Percentiles rank a stretch among this genome's conserved stretches.
These are phyloP conservation scores for Chloroceryle inda DNA, from an alignment of 2,797 vertebrate genomes.

Conservation along the genomic window DNA sequence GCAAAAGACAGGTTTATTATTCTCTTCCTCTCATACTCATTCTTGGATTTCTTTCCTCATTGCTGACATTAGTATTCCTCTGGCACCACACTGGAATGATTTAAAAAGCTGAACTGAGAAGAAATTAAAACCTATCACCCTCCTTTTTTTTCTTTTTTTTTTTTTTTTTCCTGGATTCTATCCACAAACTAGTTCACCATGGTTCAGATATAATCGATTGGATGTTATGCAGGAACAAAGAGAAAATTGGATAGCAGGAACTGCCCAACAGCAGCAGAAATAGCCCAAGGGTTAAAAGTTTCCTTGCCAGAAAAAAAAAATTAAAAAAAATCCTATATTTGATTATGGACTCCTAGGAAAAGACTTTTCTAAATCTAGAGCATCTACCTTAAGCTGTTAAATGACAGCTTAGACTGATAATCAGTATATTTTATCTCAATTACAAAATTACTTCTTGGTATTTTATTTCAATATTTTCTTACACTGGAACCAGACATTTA, in stretches of 20 bases:
- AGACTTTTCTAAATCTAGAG: neutral
- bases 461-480: neutral
- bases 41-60: neutral
- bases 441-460: neutral
- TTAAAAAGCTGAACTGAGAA: neutral
- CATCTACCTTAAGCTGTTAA: neutral
- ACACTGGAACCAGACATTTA: neutral
- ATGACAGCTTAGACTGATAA: neutral
- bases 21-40: neutral
- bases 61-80: neutral
- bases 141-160: neutral
- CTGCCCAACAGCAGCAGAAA: neutral
- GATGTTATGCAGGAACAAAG: neutral
- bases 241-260: neutral
- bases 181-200: neutral
- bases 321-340: neutral
- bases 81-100: neutral
- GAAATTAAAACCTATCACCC: neutral
- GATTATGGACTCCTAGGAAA: neutral
- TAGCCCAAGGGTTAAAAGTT: neutral
- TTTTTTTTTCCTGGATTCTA: neutral
- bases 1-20: neutral
- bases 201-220: neutral
- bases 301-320: neutral
- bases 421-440: neutral